Evolutionary conservation across 2,113 vertebrate genomes (phyloP).

Genomic region (Odobenus rosmarus): DNA sequence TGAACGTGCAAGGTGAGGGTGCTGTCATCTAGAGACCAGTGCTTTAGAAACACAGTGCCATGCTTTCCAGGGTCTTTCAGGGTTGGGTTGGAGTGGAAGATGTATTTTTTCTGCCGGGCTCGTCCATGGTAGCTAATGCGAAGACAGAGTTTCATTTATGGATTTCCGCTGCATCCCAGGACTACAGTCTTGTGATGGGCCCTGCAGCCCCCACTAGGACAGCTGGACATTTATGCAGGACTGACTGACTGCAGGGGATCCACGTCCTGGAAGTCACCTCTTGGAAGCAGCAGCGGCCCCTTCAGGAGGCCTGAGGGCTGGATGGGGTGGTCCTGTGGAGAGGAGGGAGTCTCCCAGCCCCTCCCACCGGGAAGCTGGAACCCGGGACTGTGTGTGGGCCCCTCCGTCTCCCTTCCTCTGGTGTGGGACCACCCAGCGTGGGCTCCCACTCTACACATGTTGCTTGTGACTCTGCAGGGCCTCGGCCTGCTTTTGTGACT

Average conservation of each 20-base stretch:
- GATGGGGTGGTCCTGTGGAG: background rate
- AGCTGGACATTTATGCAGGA: background rate
- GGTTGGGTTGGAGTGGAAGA: too few relatives aligned
- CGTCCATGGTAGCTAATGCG: fast-evolving
- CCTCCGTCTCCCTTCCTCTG: too few relatives aligned
- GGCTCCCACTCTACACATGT: fast-evolving
- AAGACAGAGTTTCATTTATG: background rate
- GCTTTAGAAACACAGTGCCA: background rate
- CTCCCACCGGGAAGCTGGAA: background rate
- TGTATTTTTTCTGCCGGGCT: background rate
- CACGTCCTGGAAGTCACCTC: background rate
- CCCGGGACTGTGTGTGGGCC: fast-evolving
- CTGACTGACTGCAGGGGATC: background rate
- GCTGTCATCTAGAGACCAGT: fast-evolving
- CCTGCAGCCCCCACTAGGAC: background rate
- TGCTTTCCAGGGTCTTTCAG: background rate
- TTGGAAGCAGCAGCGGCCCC: background rate
- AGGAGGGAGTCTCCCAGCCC: background rate
- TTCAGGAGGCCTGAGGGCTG: background rate
- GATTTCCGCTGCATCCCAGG: background rate
- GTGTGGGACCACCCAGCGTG: fast-evolving
- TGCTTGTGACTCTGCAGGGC: fast-evolving
- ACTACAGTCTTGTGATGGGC: background rate
- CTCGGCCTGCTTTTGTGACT: background rate
- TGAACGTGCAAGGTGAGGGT: background rate